Base-by-base conservation (phyloP, 53 echinoderm and acorn worm species). In the Echinometra lucunter region DNA sequence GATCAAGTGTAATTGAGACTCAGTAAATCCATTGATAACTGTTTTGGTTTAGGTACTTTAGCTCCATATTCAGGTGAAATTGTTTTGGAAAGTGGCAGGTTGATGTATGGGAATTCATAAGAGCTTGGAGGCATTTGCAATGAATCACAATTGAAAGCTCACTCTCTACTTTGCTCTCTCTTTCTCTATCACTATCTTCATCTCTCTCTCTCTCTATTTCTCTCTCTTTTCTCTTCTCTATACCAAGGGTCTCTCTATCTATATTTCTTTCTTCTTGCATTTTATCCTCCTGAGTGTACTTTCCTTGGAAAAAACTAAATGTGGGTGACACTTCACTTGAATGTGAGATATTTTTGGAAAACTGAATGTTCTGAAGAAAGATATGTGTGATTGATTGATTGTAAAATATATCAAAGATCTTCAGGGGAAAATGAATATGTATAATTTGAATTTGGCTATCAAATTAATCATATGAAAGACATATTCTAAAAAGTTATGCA, bases 21-120 rank as follows among this genome's bases (percentile, higher is more conserved):
- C 27, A n/a, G n/a, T 28, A 47, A 45, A 47, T 28, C n/a, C 44
- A 42, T 81, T 38, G 44, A 81, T 42, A 47, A 47, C 49, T 45
- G 45, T 47, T 85, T 45, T 47, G 85, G 49, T 47, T 85, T 49
- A n/a, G 27, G 49, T 85, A 13, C 13, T 85, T 49, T 2, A 85
- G 12, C 85, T 85, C 85, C 7, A 49, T 85, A 45, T 85, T 45
- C 85, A 45, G 85, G 45, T 85, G 85, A 85, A 85, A 49, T 85
- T 85, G 49, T 85, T 85, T 85, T 49, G 10, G 30, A 85, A n/a
- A 85, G 53, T 85, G 49, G 49, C 85, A 85, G 47, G 30, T 85
- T 85, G 85, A 85, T 85, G 49, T 85, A 85, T 85, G 85, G 28
- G 28, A 47, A 85, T 85, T 45, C 49, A n/a, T 13, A 49, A n/a